phyloP scores from a whole-genome alignment of 2,888 invertebrate species.

The Parelbella ahira region DNA sequence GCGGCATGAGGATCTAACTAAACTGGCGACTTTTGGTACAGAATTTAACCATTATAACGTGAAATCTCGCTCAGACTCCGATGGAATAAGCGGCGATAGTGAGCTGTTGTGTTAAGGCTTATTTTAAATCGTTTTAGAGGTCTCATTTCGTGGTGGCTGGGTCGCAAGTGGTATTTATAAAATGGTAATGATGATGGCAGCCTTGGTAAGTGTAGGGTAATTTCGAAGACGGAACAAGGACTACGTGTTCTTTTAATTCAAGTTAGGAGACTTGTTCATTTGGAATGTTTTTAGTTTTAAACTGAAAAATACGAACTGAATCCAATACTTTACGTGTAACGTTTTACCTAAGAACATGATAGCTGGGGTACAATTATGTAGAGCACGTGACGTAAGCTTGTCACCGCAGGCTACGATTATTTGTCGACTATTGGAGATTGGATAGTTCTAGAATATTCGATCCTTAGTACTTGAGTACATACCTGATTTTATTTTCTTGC shows the following conservation, averaged over 20 bases:
- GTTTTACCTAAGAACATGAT: no score
- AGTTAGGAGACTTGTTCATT: conserved; percentile 3
- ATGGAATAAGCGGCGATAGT: background rate
- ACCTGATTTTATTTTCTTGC: no score
- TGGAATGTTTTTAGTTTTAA: background rate
- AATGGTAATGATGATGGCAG: conserved; percentile 27
- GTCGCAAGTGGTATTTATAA: conserved; percentile 23
- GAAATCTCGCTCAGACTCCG: conserved; percentile 1
- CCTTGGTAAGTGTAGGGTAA: conserved; percentile 23
- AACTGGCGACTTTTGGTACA: conserved; percentile 18
- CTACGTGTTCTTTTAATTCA: conserved; percentile 18
- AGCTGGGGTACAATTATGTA: no score
- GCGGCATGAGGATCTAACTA: conserved; percentile 10
- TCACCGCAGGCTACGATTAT: no score
- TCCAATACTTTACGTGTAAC: no score
- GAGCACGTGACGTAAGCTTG: no score
- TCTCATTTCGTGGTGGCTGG: conserved; percentile 6
- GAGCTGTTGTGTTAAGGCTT: background rate
- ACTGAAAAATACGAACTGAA: background rate
- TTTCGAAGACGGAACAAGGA: conserved; percentile 16
- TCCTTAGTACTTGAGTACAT: no score
- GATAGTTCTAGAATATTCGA: no score
- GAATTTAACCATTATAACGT: conserved; percentile 14
- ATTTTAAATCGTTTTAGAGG: conserved; percentile 1
- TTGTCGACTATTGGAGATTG: no score